phyloP scores from a whole-genome alignment of 2,797 vertebrate genomes.

The Ctenopoma multispine region DNA sequence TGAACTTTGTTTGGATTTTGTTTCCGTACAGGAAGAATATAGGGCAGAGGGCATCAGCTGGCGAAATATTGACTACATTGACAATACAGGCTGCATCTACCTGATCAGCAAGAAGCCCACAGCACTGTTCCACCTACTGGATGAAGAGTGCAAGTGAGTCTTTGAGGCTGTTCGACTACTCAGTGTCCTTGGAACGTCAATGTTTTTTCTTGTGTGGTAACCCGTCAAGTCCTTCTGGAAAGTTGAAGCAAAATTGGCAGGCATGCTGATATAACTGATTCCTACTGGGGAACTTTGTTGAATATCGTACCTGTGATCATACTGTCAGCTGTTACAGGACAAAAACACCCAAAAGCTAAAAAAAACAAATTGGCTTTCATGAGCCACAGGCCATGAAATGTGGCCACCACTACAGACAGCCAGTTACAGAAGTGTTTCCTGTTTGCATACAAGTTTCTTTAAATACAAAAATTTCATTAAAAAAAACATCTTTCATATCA shows the following conservation, averaged over 20 bases:
- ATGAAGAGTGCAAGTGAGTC: constrained; percentile 99
- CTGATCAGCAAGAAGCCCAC: constrained; percentile 99
- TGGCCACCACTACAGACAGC: neutral
- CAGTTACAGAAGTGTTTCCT: neutral
- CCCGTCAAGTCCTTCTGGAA: neutral
- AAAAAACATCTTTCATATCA: neutral
- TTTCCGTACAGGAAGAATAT: constrained; percentile 91
- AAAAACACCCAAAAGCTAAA: neutral
- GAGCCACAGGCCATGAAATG: neutral
- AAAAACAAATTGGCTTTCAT: neutral
- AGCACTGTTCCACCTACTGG: constrained; percentile 95
- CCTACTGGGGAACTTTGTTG: neutral
- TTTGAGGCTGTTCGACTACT: constrained; percentile 3
- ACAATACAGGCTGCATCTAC: constrained; percentile 96
- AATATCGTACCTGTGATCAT: neutral
- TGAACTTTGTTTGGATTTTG: constrained; percentile 11
- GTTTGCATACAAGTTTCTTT: no score
- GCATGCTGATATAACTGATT: constrained; percentile 1
- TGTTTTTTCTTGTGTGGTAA: neutral
- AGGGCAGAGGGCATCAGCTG: constrained; percentile 95
- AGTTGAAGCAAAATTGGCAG: constrained; percentile 11
- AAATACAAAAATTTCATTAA: neutral
- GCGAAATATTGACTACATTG: constrained; percentile 97
- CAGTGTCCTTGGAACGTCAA: neutral
- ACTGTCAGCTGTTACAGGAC: neutral